Evolutionary conservation across 2,888 invertebrate species (phyloP).

Genomic region (Pterostichus niger): DNA sequence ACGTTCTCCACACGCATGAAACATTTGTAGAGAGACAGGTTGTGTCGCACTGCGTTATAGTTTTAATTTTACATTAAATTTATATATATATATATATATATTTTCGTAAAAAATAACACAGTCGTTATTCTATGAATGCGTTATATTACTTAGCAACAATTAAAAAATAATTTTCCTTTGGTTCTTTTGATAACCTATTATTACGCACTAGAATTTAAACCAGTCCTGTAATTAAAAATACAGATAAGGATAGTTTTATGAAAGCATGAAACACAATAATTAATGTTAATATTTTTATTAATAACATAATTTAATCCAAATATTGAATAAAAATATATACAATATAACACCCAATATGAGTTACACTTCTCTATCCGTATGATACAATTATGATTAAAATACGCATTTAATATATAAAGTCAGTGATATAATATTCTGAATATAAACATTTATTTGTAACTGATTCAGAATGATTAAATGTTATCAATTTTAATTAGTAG

Average conservation of each 20-base stretch:
- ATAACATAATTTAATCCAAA: conserved; percentile 57
- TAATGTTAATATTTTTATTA: conserved; percentile 56
- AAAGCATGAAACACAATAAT: background rate
- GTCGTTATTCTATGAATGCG: too few relatives aligned
- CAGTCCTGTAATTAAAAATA: too few relatives aligned
- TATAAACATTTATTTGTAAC: conserved; percentile 6
- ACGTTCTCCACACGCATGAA: conserved; percentile 99
- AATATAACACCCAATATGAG: conserved; percentile 69
- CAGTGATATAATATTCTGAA: conserved; percentile 23
- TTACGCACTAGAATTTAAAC: too few relatives aligned
- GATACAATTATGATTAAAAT: conserved; percentile 48
- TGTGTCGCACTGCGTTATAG: conserved; percentile 99
- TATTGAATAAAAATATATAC: conserved; percentile 60
- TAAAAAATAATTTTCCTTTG: too few relatives aligned
- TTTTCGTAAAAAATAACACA: too few relatives aligned
- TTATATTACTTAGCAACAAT: too few relatives aligned
- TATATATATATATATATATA: too few relatives aligned
- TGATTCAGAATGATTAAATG: conserved; percentile 22
- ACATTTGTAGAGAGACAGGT: conserved; percentile 99
- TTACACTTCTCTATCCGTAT: conserved; percentile 53
- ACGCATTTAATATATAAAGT: conserved; percentile 11
- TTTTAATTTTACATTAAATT: too few relatives aligned
- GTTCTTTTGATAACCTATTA: too few relatives aligned
- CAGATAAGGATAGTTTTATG: too few relatives aligned
- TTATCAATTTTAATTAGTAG: conserved; percentile 29